A percentile compares a stretch with the other conserved stretches of the same genome.
Evolutionary conservation across 2,888 invertebrate species (phyloP).

Genomic region (Noctua comes): DNA sequence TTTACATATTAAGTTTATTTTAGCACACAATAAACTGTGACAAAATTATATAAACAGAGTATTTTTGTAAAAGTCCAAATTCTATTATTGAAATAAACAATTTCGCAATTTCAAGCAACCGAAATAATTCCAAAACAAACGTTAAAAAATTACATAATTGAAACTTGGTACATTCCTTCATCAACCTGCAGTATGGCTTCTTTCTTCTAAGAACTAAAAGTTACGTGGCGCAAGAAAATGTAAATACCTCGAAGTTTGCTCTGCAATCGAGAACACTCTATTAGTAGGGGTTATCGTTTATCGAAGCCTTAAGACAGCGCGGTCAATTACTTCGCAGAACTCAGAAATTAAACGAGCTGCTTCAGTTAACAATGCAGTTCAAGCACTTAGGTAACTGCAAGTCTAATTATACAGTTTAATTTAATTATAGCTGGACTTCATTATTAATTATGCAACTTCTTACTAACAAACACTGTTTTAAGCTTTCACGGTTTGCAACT

Average conservation of each 20-base stretch:
- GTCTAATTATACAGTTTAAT: constrained; percentile 5
- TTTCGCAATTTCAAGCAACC: constrained; percentile 12
- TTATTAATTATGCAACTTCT: background rate
- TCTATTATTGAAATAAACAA: background rate
- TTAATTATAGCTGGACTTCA: background rate
- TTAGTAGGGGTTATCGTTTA: constrained; percentile 19
- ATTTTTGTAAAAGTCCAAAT: background rate
- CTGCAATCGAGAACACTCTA: constrained; percentile 29
- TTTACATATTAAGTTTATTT: background rate
- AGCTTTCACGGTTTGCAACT: no score
- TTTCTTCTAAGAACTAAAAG: constrained; percentile 14
- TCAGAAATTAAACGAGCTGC: constrained; percentile 25
- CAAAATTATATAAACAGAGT: background rate
- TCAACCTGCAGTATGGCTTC: constrained; percentile 19
- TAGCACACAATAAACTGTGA: background rate
- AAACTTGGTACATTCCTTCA: constrained; percentile 19
- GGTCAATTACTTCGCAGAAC: constrained; percentile 40
- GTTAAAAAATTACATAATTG: constrained; percentile 15
- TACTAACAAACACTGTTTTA: no score
- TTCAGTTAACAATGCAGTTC: constrained; percentile 22
- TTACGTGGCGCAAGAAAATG: constrained; percentile 32
- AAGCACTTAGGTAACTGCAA: constrained; percentile 5
- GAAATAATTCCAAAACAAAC: background rate
- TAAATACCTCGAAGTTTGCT: constrained; percentile 22
- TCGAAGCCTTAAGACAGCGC: constrained; percentile 43